Conservation (phyloP, 2,113 vertebrate genomes). For the Silurus asotus region DNA sequence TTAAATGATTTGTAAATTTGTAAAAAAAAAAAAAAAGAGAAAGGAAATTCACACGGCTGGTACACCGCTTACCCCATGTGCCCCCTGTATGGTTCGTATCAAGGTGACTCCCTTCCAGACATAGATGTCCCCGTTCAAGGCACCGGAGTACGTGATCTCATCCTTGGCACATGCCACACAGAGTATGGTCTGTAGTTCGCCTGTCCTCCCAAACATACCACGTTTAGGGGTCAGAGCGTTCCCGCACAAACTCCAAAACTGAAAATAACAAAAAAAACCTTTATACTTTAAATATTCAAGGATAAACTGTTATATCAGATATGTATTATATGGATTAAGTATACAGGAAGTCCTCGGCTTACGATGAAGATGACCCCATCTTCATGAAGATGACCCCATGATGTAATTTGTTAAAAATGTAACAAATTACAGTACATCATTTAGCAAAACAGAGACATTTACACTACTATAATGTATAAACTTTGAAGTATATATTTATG, state of each 20-base stretch:
- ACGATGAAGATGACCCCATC: no score
- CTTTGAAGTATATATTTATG: constrained; percentile 45
- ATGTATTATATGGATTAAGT: neutral
- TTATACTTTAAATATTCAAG: neutral
- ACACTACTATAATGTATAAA: neutral
- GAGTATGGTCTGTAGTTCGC: constrained; percentile 97
- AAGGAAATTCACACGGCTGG: neutral
- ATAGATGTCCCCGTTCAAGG: constrained; percentile 95
- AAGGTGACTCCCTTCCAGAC: constrained; percentile 97
- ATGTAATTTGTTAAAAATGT: no score
- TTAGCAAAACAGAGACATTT: no score
- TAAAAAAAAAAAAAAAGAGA: neutral
- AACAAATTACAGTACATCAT: no score
- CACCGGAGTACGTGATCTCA: constrained; percentile 95
- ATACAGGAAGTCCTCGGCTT: no score
- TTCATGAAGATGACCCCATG: no score
- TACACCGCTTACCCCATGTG: constrained; percentile 86
- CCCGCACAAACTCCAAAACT: constrained; percentile 99
- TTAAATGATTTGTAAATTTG: neutral
- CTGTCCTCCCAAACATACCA: constrained; percentile 95
- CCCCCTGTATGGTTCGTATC: constrained; percentile 90
- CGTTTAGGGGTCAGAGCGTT: constrained; percentile 95
- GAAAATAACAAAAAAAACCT: constrained; percentile 53
- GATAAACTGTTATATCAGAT: constrained; percentile 51
- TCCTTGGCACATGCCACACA: constrained; percentile 95